Evolutionary conservation across 2,888 invertebrate genomes (phyloP).

Genomic region (Sarcophaga rosellei): DNA sequence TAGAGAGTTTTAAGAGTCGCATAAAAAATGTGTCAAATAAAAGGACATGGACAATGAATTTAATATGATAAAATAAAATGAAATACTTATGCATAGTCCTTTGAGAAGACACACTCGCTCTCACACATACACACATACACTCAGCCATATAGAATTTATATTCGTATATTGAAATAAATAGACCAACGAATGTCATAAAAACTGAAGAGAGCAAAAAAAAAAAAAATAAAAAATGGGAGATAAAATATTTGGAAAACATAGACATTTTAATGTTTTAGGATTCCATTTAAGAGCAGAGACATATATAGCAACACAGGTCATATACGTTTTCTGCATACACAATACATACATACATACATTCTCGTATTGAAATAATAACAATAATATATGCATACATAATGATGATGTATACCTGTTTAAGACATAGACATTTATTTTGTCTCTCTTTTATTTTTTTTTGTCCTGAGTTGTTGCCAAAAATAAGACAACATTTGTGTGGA

Average conservation of each 20-base stretch:
- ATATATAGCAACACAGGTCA: background rate
- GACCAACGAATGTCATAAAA: slow-evolving; percentile 28
- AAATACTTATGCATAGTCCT: background rate
- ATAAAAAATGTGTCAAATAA: slow-evolving; percentile 4
- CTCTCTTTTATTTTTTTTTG: slow-evolving; percentile 5
- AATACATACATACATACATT: background rate
- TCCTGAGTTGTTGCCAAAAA: slow-evolving; percentile 20
- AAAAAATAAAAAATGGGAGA: background rate
- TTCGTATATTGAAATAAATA: slow-evolving; percentile 44
- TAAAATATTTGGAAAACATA: background rate
- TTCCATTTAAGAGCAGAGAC: background rate
- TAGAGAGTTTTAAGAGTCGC: background rate
- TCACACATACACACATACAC: background rate
- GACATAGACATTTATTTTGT: slow-evolving; percentile 49
- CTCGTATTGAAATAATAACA: too few species aligned
- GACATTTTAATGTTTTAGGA: background rate
- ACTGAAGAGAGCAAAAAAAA: background rate
- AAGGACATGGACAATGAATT: slow-evolving; percentile 37
- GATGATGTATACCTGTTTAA: slow-evolving; percentile 38
- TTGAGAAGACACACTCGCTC: background rate
- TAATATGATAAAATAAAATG: slow-evolving; percentile 33
- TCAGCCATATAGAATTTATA: background rate
- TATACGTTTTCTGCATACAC: background rate
- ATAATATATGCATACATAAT: slow-evolving; percentile 6
- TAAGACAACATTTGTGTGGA: slow-evolving; percentile 49